phyloP scores from a whole-genome alignment of 2,888 invertebrate genomes.

The Pseudanteris insignis region DNA sequence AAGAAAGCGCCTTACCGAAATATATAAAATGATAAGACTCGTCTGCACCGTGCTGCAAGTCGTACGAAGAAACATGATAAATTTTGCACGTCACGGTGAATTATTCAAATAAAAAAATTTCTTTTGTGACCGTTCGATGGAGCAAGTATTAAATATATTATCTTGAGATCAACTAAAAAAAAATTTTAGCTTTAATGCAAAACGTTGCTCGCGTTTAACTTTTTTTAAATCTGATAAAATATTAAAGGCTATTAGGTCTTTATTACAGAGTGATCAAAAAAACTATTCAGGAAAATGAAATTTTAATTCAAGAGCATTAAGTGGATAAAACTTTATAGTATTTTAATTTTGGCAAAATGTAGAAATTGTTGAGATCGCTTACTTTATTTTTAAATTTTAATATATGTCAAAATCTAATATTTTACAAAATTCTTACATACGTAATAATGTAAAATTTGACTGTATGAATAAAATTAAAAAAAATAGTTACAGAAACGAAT shows the following conservation, averaged over 20 bases:
- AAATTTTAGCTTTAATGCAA: background rate
- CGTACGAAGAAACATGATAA: constrained; percentile 28
- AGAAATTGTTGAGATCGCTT: too few species aligned
- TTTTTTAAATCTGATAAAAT: too few species aligned
- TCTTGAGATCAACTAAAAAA: constrained; percentile 4
- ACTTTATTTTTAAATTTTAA: too few species aligned
- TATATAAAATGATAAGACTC: constrained; percentile 40
- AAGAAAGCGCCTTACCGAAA: constrained; percentile 37
- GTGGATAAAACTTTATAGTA: background rate
- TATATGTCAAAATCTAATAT: too few species aligned
- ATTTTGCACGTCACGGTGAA: constrained; percentile 33
- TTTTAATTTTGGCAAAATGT: too few species aligned
- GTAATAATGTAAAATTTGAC: too few species aligned
- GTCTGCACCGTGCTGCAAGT: constrained; percentile 26
- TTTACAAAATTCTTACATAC: too few species aligned
- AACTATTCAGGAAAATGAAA: background rate
- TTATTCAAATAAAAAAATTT: constrained; percentile 38
- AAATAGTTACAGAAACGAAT: too few species aligned
- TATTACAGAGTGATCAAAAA: too few species aligned
- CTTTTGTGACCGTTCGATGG: constrained; percentile 28
- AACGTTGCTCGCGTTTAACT: too few species aligned
- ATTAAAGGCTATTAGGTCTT: too few species aligned
- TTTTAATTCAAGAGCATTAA: background rate
- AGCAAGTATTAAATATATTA: constrained; percentile 22
- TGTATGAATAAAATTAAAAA: too few species aligned